Conservation (phyloP, 2,888 invertebrate species). For the Spicauda simplicius region DNA sequence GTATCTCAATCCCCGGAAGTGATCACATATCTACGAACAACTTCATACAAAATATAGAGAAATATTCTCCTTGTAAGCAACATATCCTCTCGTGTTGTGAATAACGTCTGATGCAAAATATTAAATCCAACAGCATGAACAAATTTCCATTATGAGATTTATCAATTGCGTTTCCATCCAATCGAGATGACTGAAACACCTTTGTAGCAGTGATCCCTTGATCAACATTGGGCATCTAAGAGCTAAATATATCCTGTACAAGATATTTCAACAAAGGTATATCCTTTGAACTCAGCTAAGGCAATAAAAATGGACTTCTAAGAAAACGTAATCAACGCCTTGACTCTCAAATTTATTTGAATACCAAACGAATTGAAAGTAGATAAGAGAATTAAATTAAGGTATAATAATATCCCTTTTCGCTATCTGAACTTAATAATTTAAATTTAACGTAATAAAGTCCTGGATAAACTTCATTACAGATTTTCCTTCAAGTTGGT, state of each 20-base stretch:
- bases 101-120: no score
- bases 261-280: neutral
- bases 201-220: no score
- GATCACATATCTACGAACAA: no score
- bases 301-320: neutral
- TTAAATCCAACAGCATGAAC: no score
- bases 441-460: conserved; percentile 2
- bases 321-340: neutral
- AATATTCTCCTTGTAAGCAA: no score
- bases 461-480: neutral
- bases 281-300: neutral
- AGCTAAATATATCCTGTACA: neutral
- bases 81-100: no score
- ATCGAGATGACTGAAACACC: no score
- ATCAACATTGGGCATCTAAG: no score
- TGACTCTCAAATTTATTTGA: neutral
- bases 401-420: conserved; percentile 2
- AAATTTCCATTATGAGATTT: no score
- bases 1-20: no score
- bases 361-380: neutral
- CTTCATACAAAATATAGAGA: no score
- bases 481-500: neutral
- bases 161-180: no score
- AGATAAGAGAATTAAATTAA: neutral
- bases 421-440: conserved; percentile 1